phyloP scores from a whole-genome alignment of 2,888 invertebrate genomes.

The Nomada fucata region DNA sequence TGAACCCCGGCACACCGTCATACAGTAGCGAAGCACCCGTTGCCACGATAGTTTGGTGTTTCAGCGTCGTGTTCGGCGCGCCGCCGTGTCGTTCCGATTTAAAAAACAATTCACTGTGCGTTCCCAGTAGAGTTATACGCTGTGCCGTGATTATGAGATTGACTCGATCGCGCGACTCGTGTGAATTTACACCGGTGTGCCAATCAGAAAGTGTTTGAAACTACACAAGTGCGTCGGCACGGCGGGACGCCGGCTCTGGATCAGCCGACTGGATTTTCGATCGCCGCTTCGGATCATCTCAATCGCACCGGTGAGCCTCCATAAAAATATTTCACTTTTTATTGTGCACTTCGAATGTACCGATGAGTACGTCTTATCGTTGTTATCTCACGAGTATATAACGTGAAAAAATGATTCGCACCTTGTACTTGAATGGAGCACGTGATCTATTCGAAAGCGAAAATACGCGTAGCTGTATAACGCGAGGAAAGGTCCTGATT shows the following conservation, averaged over 20 bases:
- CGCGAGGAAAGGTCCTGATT: background rate
- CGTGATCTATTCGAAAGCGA: constrained; percentile 24
- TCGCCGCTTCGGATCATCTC: constrained; percentile 53
- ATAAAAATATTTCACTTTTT: background rate
- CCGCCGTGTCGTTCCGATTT: constrained; percentile 58
- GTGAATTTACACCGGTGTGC: constrained; percentile 43
- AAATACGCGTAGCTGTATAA: background rate
- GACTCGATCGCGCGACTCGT: constrained; percentile 31
- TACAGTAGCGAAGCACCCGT: constrained; percentile 75
- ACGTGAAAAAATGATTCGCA: background rate
- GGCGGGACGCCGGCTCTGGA: constrained; percentile 63
- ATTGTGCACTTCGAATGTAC: background rate
- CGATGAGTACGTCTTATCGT: too few species aligned
- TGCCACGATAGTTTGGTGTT: constrained; percentile 72
- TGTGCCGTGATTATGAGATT: constrained; percentile 56
- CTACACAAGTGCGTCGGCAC: constrained; percentile 46
- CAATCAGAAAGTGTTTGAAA: constrained; percentile 52
- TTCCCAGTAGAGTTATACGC: background rate
- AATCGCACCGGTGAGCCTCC: constrained; percentile 51
- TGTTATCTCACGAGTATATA: background rate
- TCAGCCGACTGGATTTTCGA: constrained; percentile 62
- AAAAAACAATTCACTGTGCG: constrained; percentile 17
- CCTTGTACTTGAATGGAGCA: background rate
- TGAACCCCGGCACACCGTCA: constrained; percentile 55
- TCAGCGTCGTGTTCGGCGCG: constrained; percentile 60